phyloP scores from a whole-genome alignment of 2,113 vertebrate genomes.

The Haemorhous mexicanus region DNA sequence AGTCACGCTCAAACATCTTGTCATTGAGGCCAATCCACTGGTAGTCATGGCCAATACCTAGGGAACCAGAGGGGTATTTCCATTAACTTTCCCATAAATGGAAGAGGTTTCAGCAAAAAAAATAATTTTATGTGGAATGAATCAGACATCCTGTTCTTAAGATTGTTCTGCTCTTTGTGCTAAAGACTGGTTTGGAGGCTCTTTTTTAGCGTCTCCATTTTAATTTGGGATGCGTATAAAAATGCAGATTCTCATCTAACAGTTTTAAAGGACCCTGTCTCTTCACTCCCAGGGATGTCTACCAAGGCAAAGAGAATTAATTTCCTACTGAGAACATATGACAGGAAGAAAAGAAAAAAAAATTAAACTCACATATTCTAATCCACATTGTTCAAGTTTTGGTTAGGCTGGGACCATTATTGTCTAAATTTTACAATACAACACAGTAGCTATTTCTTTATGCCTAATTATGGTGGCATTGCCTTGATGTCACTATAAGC shows the following conservation, averaged over 20 bases:
- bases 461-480: neutral
- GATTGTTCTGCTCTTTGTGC: neutral
- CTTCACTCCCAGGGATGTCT: neutral
- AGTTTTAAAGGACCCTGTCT: neutral
- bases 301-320: neutral
- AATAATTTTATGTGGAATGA: constrained; percentile 42
- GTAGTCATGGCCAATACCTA: constrained; percentile 95
- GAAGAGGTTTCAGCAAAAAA: constrained; percentile 12
- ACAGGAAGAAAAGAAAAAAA: neutral
- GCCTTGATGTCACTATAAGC: neutral
- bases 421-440: neutral
- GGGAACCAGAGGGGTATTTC: constrained; percentile 45
- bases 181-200: neutral
- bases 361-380: neutral
- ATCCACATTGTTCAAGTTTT: neutral
- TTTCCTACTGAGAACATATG: neutral
- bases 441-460: neutral
- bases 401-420: neutral
- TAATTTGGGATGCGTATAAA: neutral
- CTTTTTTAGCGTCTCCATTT: neutral
- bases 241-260: neutral
- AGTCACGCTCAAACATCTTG: constrained; percentile 98
- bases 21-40: constrained; percentile 99
- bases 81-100: constrained; percentile 48
- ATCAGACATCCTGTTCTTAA: constrained; percentile 51